Evolutionary conservation across 2,113 vertebrate genomes (phyloP).

Genomic region (Syrrhaptes paradoxus): DNA sequence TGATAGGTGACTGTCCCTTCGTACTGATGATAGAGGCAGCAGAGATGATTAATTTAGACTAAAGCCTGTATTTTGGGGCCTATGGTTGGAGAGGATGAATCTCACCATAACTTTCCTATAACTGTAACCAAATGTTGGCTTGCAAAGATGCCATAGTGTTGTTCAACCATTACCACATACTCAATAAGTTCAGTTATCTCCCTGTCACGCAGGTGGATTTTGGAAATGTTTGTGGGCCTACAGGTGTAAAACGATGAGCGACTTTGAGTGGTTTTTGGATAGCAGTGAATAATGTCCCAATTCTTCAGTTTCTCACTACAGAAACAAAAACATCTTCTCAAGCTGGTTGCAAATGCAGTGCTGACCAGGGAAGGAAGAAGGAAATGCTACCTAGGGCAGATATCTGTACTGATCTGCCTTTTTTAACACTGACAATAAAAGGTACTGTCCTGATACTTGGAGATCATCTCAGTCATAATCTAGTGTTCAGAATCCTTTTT

Average conservation of each 20-base stretch:
- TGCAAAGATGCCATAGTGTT: neutral
- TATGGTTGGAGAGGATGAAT: neutral
- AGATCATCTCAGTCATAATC: neutral
- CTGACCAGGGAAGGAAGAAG: neutral
- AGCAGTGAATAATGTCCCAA: neutral
- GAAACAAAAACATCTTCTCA: neutral
- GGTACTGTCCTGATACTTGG: neutral
- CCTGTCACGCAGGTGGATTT: neutral
- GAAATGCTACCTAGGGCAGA: neutral
- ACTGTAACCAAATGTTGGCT: neutral
- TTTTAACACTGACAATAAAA: neutral
- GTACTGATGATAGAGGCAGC: neutral
- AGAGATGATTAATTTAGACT: neutral
- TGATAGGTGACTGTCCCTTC: neutral
- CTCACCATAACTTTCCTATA: accelerated
- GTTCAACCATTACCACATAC: neutral
- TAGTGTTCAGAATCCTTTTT: neutral
- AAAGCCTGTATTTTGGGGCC: neutral
- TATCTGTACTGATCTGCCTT: neutral
- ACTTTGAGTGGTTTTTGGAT: neutral
- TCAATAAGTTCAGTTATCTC: neutral
- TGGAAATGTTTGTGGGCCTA: neutral
- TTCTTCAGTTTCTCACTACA: neutral
- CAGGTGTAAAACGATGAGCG: neutral
- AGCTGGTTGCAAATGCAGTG: neutral